These are phyloP conservation scores for Centropus bengalensis DNA, from an alignment of 2,113 vertebrate species.

Conservation along the genomic window DNA sequence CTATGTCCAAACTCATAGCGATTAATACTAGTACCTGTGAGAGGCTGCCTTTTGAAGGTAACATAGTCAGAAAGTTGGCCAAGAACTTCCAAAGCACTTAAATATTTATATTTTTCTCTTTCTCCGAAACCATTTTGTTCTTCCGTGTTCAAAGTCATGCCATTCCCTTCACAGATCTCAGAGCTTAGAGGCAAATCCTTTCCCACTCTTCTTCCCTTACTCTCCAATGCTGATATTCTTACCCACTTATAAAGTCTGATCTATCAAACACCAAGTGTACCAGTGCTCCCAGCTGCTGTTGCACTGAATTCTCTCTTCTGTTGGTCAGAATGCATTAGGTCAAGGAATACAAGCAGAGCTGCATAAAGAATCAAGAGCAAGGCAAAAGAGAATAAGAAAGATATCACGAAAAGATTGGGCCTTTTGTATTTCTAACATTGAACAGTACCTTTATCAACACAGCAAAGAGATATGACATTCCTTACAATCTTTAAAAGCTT, in stretches of 20 bases:
- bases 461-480: not conserved
- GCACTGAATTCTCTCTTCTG: not conserved
- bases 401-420: not conserved
- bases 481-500: not conserved
- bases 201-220: not conserved
- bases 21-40: not conserved
- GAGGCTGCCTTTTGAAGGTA: not conserved
- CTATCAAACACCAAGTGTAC: not conserved
- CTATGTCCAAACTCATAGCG: not conserved
- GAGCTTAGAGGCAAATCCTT: not conserved
- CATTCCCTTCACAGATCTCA: not conserved
- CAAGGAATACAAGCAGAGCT: not conserved
- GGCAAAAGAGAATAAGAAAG: not conserved
- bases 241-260: not conserved
- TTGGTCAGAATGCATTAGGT: not conserved
- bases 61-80: rapidly evolving
- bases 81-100: not conserved
- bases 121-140: not conserved
- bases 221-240: not conserved
- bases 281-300: not conserved
- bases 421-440: not conserved
- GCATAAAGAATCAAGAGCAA: not conserved
- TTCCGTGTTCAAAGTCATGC: not conserved
- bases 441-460: not conserved
- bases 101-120: not conserved